Percentiles rank a stretch among this genome's conserved stretches.
Evolutionary conservation across 1,140 invertebrate species (phyloP).

Genomic region (Neoseiulus cucumeris): DNA sequence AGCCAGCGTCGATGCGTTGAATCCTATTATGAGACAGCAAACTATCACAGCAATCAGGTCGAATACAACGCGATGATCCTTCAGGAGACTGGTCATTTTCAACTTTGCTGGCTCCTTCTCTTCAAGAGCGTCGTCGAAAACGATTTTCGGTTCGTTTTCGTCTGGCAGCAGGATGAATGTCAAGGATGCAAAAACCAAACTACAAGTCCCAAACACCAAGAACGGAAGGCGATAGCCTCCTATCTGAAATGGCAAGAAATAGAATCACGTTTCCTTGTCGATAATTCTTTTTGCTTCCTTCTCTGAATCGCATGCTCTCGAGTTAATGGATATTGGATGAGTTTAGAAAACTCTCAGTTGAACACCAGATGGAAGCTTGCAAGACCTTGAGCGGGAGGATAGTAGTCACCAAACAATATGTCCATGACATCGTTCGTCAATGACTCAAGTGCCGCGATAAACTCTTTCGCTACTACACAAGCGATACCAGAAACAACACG

Average conservation of each 20-base stretch:
- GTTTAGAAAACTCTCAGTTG: too few species aligned
- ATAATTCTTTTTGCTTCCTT: too few species aligned
- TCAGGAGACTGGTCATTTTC: not conserved
- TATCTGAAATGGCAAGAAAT: not conserved
- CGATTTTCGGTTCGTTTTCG: not conserved
- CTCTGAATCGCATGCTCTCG: too few species aligned
- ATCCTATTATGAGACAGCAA: slow-evolving; percentile 6
- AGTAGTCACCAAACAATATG: too few species aligned
- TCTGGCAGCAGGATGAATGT: not conserved
- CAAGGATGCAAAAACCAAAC: not conserved
- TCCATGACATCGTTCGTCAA: too few species aligned
- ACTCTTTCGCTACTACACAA: too few species aligned
- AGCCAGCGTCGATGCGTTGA: not conserved
- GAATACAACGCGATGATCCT: not conserved
- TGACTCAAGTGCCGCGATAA: too few species aligned
- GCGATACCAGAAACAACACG: too few species aligned
- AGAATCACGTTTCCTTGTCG: too few species aligned
- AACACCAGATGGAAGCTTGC: too few species aligned
- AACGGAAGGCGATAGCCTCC: not conserved
- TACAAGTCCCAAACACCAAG: not conserved
- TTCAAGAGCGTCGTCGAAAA: not conserved
- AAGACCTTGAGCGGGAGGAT: too few species aligned
- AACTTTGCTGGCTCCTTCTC: not conserved
- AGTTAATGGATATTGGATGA: too few species aligned
- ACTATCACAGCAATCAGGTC: not conserved